These are phyloP conservation scores for Nemotelus nigrinus DNA, from an alignment of 2,888 invertebrate species.

Conservation along the genomic window DNA sequence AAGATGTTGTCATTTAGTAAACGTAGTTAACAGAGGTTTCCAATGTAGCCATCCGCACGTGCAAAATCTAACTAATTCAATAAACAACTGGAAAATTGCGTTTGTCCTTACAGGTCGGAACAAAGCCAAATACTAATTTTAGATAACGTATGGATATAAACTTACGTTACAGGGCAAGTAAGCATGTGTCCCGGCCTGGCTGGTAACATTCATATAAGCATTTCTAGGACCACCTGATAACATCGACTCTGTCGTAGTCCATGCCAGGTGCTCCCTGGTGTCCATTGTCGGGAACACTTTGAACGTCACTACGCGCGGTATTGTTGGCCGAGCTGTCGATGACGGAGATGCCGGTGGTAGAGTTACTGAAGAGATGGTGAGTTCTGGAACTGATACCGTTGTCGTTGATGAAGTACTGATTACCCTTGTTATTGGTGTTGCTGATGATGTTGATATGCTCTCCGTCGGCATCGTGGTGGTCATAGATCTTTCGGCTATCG, in stretches of 20 bases:
- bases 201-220: conserved; percentile 49
- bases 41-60: too few species aligned
- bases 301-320: conserved; percentile 28
- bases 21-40: too few species aligned
- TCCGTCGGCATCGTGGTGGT: background rate
- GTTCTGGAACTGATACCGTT: conserved; percentile 7
- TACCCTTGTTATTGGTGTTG: conserved; percentile 29
- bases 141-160: conserved; percentile 18
- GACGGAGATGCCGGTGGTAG: conserved; percentile 49
- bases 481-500: conserved; percentile 26
- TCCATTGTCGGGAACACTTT: conserved; percentile 34
- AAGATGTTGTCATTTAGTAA: too few species aligned
- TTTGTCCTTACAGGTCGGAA: conserved; percentile 13
- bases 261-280: background rate
- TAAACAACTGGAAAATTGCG: conserved; percentile 24
- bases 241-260: conserved; percentile 1
- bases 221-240: conserved; percentile 7
- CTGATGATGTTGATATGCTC: conserved; percentile 42
- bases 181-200: conserved; percentile 50
- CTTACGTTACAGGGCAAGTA: conserved; percentile 45
- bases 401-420: conserved; percentile 34
- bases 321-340: conserved; percentile 50
- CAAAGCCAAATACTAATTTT: conserved; percentile 23
- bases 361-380: conserved; percentile 51
- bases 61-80: background rate